phyloP scores from a whole-genome alignment of 2,797 vertebrate genomes.

The Leptodactylus fallax region DNA sequence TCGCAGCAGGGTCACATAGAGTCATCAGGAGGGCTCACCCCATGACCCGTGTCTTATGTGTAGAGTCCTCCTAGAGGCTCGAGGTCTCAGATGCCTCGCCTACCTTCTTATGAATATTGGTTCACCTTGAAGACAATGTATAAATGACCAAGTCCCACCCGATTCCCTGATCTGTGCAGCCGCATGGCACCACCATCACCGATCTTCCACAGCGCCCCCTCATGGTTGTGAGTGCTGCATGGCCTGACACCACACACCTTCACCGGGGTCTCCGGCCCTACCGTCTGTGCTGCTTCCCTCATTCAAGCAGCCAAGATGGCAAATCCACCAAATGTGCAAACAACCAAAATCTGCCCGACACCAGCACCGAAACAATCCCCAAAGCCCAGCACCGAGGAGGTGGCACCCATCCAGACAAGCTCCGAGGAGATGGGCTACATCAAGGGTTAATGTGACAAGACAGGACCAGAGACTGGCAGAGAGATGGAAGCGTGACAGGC shows the following conservation, averaged over 20 bases:
- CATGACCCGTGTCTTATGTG: too few species aligned
- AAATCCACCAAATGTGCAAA: not conserved
- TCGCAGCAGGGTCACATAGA: not conserved
- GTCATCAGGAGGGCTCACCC: too few species aligned
- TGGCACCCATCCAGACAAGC: not conserved
- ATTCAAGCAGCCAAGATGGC: not conserved
- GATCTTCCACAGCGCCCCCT: not conserved
- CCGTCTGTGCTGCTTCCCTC: not conserved
- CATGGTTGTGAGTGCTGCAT: not conserved
- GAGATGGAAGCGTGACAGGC: not conserved
- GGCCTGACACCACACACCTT: too few species aligned
- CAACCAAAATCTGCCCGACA: not conserved
- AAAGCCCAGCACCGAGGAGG: not conserved
- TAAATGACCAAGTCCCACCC: not conserved
- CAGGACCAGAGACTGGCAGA: not conserved
- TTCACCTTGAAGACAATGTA: not conserved
- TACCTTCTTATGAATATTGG: not conserved
- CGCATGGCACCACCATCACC: conserved; percentile 45
- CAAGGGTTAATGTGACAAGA: conserved; percentile 20
- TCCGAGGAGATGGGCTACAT: not conserved
- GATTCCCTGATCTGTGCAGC: not conserved
- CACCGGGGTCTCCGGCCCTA: not conserved
- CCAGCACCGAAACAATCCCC: conserved; percentile 7
- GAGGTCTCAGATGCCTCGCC: not conserved
- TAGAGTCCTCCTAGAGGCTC: too few species aligned